Evolutionary conservation across 2,888 invertebrate genomes (phyloP).

Genomic region (Cantharis rufa): DNA sequence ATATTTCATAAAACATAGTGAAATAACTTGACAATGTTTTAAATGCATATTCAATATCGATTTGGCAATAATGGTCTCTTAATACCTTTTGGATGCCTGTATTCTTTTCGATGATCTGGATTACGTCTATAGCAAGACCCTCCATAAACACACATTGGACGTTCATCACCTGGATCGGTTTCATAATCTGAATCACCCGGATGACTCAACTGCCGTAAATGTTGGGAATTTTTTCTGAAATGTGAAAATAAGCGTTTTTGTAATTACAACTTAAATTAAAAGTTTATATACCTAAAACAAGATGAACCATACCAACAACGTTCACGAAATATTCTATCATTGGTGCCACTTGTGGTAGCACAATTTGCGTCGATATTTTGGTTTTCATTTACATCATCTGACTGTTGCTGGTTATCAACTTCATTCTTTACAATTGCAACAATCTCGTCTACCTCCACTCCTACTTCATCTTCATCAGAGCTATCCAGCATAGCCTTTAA

Average conservation of each 20-base stretch:
- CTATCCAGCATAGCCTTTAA: constrained; percentile 16
- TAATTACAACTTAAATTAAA: neutral
- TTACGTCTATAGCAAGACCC: constrained; percentile 62
- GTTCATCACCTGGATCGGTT: constrained; percentile 48
- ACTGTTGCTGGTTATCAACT: neutral
- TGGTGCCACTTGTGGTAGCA: constrained; percentile 19
- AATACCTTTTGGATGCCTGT: constrained; percentile 54
- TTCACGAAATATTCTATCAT: constrained; percentile 49
- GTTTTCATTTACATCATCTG: neutral
- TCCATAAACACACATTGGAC: constrained; percentile 64
- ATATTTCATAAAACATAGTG: neutral
- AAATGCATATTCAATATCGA: neutral
- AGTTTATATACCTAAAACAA: constrained; percentile 63
- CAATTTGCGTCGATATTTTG: constrained; percentile 4
- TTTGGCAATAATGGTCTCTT: constrained; percentile 3
- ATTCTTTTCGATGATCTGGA: constrained; percentile 61
- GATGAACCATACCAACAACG: constrained; percentile 66
- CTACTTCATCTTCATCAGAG: constrained; percentile 13
- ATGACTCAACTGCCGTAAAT: constrained; percentile 66
- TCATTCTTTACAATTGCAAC: neutral
- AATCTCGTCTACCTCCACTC: neutral
- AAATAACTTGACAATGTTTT: neutral
- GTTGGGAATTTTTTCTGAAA: constrained; percentile 65
- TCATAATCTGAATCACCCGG: constrained; percentile 67
- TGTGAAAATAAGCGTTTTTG: neutral